These are phyloP conservation scores for Drosophila nigromelanica DNA, from an alignment of 1,140 invertebrate species.

Conservation along the genomic window DNA sequence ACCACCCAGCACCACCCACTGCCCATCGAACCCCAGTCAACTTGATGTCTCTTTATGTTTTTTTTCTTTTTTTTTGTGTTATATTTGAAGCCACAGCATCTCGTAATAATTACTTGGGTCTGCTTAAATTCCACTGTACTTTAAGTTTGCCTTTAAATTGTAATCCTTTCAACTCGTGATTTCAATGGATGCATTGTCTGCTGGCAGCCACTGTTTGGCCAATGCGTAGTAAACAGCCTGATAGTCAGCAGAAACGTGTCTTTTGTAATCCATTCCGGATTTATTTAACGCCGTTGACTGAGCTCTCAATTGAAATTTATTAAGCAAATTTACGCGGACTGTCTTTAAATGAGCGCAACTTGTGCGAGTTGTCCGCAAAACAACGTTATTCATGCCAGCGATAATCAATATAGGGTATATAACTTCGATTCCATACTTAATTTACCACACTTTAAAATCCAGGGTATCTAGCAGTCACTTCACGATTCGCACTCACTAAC, in stretches of 20 bases:
- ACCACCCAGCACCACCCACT: not conserved
- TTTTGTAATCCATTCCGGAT: constrained; percentile 67
- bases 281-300: constrained; percentile 44
- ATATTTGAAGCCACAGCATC: not conserved
- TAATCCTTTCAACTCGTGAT: constrained; percentile 8
- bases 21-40: not conserved
- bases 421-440: too few relatives aligned
- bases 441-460: not conserved
- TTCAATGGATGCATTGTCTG: constrained; percentile 6
- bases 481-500: not conserved
- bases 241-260: constrained; percentile 52
- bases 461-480: constrained; percentile 8
- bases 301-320: constrained; percentile 57
- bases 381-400: too few relatives aligned
- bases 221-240: constrained; percentile 3
- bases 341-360: constrained; percentile 21
- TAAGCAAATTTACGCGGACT: constrained; percentile 61
- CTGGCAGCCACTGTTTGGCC: constrained; percentile 1
- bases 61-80: constrained; percentile 23
- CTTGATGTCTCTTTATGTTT: constrained; percentile 24
- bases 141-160: constrained; percentile 30
- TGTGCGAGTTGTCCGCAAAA: too few relatives aligned
- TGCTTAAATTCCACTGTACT: constrained; percentile 1
- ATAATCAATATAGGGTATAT: too few relatives aligned
- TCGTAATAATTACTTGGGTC: constrained; percentile 17